phyloP scores from a whole-genome alignment of 2,113 vertebrate species.

The Elgaria multicarinata region DNA sequence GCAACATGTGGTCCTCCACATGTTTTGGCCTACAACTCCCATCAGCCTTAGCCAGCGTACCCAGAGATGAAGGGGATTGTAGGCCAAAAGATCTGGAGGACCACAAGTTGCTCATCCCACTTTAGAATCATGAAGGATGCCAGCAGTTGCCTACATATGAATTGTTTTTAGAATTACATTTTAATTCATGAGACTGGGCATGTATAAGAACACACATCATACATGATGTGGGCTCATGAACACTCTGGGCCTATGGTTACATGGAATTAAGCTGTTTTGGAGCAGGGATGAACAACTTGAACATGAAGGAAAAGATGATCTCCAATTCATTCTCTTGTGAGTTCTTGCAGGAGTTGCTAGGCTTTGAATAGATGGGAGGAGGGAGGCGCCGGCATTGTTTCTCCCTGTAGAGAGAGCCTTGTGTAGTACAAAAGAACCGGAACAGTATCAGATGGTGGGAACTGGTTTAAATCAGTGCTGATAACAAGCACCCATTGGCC shows the following conservation, averaged over 20 bases:
- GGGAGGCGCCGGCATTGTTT: not conserved
- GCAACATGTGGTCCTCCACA: too few species aligned
- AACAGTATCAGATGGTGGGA: not conserved
- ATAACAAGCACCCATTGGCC: not conserved
- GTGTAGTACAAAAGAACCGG: not conserved
- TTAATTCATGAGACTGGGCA: not conserved
- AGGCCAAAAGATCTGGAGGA: too few species aligned
- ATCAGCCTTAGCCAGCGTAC: too few species aligned
- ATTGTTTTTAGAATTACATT: not conserved
- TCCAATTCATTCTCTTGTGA: not conserved
- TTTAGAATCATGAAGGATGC: not conserved
- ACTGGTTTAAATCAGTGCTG: not conserved
- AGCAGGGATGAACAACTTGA: not conserved
- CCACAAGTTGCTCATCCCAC: not conserved
- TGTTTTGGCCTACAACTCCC: too few species aligned
- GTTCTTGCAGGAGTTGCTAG: not conserved
- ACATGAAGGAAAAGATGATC: not conserved
- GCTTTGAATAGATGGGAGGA: too few species aligned
- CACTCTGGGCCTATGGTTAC: not conserved
- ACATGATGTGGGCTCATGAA: not conserved
- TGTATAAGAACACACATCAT: not conserved
- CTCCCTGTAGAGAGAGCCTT: not conserved
- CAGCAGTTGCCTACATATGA: not conserved
- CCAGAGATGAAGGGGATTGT: too few species aligned
- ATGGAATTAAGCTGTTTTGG: not conserved